Base-by-base conservation (phyloP, 2,888 invertebrate species). In the Alitta virens region DNA sequence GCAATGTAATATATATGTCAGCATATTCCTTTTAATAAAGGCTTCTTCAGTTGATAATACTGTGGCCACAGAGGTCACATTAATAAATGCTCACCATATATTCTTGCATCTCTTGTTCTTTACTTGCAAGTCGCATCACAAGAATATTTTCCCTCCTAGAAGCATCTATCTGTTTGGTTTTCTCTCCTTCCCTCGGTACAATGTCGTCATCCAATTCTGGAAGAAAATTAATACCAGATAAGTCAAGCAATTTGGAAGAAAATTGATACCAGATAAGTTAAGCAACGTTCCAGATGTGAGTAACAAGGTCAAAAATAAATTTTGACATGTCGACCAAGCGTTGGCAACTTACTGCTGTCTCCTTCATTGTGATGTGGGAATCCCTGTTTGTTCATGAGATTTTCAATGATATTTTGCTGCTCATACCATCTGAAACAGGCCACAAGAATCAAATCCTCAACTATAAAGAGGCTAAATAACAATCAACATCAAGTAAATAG, bases 51-150 rank as follows among this genome's bases (percentile, higher is more conserved):
- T n/a, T n/a, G n/a, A n/a, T n/a, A n/a, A n/a, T n/a, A n/a, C n/a
- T n/a, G n/a, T n/a, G n/a, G n/a, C n/a, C n/a, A n/a, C n/a, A n/a
- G n/a, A n/a, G n/a, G n/a, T n/a, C n/a, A n/a, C n/a, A n/a, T n/a
- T n/a, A n/a, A n/a, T n/a, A n/a, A n/a, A n/a, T n/a, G n/a, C n/a
- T 33, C 12, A 33, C 33, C 85, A 91, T 89, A 86, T 91, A 93
- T 85, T 96, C 95, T 84, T 96, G 94, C 82, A 94, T 88, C 85
- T 97, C 96, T 83, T 96, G 95, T 81, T 97, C 97, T 84, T 97
- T 97, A 70, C 92, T 91, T 66, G 95, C 91, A 71, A 97, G 87
- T 76, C 94, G 87, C 77, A 95, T 89, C 73, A 95, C 91, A 73
- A 97, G 88, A 69, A 94, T 90, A 84, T 92, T 92, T 83, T 97